Conservation (phyloP, 2,888 invertebrate species). For the Phytoseiulus persimilis region DNA sequence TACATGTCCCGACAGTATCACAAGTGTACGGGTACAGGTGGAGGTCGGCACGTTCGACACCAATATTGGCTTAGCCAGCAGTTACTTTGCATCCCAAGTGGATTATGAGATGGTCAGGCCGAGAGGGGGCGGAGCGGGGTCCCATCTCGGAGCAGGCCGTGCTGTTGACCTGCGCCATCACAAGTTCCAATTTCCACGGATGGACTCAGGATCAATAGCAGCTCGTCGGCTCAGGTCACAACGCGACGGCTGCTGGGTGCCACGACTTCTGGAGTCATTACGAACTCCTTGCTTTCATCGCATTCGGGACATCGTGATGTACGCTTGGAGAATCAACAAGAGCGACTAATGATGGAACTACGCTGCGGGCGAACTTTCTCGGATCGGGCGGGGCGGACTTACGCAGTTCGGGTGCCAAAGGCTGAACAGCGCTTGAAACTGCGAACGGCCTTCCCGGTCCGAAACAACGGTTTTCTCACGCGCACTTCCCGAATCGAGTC, state of each 20-base stretch:
- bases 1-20: neutral
- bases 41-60: neutral
- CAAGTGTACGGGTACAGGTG: neutral
- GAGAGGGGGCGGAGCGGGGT: neutral
- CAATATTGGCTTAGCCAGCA: neutral
- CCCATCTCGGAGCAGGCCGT: neutral
- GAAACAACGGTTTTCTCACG: neutral
- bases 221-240: neutral
- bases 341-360: neutral
- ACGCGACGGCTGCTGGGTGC: neutral
- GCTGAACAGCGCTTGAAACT: neutral
- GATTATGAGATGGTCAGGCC: neutral
- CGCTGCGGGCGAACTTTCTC: neutral
- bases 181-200: neutral
- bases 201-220: neutral
- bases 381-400: neutral
- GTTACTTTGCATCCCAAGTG: conserved; percentile 5
- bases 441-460: neutral
- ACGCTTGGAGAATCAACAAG: neutral
- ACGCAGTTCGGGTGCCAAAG: neutral
- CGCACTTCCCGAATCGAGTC: neutral
- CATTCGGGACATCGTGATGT: neutral
- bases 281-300: neutral
- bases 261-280: neutral
- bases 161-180: neutral